Evolutionary conservation across 2,113 vertebrate species (phyloP), one percentile per base, ranked within the genome.

Genomic region (Microtus montanus): DNA sequence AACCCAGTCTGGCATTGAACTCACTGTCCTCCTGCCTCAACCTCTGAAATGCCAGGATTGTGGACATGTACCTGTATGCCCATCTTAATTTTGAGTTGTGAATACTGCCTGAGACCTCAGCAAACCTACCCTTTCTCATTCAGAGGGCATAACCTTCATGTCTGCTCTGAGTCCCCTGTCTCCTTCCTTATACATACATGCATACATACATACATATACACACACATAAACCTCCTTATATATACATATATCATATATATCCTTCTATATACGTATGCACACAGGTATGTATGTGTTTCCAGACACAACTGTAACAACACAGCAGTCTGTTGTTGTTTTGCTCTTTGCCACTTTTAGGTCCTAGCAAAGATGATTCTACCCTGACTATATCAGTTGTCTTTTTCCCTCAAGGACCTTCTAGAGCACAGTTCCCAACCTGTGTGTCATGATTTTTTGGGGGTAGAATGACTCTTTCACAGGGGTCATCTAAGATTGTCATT

Each of bases 331-430:
- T 73, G 47, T 49, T 84, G 44, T 41, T 90, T 95, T 74, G 9
- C 26, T 89, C 44, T 73, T 61, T 89, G 38, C 26, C 84, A 22
- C 75, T 84, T 13, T 68, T 70, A 87, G 74, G 63, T 26, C 58
- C 68, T 61, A 54, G 35, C 41, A 87, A 89, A 89, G 44, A 49
- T n/a, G 3, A 78, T 71, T 94, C n/a, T 78, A 44, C 63, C 13
- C 19, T 78, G 90, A 84, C 54, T 82, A 33, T 58, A 91, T 73
- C 66, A 92, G 74, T 54, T 92, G 28, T 22, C 52, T 82, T 84
- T 93, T 95, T 82, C 54, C 70, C 64, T 41, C 47, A 87, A 84
- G 24, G 6, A 92, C 30, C 47, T 12, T 91, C 52, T 91, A 87
- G 22, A 52, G 13, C 85, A 83, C 54, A 28, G 24, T 63, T 83